Evolutionary conservation across 2,797 vertebrate genomes (phyloP), one percentile per base, ranked within the genome.

Genomic region (Rhynchotus rufescens): DNA sequence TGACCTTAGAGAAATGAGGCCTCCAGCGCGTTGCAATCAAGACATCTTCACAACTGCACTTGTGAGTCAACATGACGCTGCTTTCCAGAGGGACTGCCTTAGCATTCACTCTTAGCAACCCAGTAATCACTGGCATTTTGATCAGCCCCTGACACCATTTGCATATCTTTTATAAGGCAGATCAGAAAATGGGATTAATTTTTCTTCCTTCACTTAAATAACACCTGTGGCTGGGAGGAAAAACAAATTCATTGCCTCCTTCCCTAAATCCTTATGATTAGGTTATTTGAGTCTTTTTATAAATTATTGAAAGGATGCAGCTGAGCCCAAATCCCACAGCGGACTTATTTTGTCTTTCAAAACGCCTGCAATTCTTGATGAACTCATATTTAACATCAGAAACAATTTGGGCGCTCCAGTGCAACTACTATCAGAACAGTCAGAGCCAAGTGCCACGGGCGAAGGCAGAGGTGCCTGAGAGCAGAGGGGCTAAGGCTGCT

Each of bases 301-400:
- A 92, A 84, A 81, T 80, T 77, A 94, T 69, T 81, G 84, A 94
- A 94, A 92, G 88, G 90, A 91, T 75, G 56, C 95, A 90, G 86
- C 91, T 95, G 93, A 93, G 90, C 71, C 74, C 81, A 82, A 49
- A 78, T 84, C 93, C 88, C 88, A 69, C 66, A 32, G 83, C 2
- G 49, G 51, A 68, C 84, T 94, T 78, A 54, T 47, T 91, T 77
- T 79, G 67, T 76, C 57, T 89, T 90, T 73, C 67, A 6, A 8
- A 9, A 67, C 3, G 15, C 69, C 45, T 75, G 79, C 32, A 81
- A 34, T 52, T 79, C 44, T 47, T 74, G 79, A 91, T 92, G 81
- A 91, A 89, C 17, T 84, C 54, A 80, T 71, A 12, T 14, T 14
- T 25, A 77, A 82, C 76, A 66, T 0, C 52, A 90, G 88, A 80